These are phyloP conservation scores for Sceliomorpha sp. DNA, from an alignment of 2,888 invertebrate species.

Conservation along the genomic window DNA sequence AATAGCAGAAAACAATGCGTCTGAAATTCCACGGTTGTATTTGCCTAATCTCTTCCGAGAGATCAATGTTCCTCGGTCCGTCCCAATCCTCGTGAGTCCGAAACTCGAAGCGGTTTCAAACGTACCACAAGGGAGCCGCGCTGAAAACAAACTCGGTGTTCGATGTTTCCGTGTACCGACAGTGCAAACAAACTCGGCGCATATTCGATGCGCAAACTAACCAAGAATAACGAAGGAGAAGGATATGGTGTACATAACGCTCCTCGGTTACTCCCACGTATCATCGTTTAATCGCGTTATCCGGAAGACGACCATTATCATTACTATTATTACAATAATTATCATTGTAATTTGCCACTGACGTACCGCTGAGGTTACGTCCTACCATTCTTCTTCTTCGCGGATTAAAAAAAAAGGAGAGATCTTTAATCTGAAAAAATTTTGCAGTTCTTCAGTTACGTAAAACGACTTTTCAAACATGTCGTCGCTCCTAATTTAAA, in stretches of 20 bases:
- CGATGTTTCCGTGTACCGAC: conserved; percentile 68
- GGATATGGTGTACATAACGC: conserved; percentile 19
- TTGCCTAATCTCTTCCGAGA: conserved; percentile 49
- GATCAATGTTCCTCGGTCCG: conserved; percentile 32
- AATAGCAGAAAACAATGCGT: no score
- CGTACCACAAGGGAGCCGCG: conserved; percentile 36
- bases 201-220: conserved; percentile 24
- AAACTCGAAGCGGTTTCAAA: conserved; percentile 15
- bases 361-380: conserved; percentile 34
- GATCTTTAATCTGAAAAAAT: no score
- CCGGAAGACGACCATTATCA: conserved; percentile 52
- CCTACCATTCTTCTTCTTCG: conserved; percentile 7
- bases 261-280: conserved; percentile 29
- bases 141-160: conserved; percentile 63
- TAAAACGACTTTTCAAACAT: no score
- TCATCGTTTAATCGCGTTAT: conserved; percentile 35
- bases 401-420: no score
- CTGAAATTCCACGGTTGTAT: conserved; percentile 29
- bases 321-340: conserved; percentile 43
- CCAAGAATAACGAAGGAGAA: conserved; percentile 13
- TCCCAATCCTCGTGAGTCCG: conserved; percentile 15
- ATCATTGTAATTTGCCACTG: conserved; percentile 41
- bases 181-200: conserved; percentile 59
- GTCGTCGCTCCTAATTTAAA: no score
- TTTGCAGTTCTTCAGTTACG: no score